Evolutionary conservation across 2,888 invertebrate species (phyloP).

Genomic region (Drosophila cognata): DNA sequence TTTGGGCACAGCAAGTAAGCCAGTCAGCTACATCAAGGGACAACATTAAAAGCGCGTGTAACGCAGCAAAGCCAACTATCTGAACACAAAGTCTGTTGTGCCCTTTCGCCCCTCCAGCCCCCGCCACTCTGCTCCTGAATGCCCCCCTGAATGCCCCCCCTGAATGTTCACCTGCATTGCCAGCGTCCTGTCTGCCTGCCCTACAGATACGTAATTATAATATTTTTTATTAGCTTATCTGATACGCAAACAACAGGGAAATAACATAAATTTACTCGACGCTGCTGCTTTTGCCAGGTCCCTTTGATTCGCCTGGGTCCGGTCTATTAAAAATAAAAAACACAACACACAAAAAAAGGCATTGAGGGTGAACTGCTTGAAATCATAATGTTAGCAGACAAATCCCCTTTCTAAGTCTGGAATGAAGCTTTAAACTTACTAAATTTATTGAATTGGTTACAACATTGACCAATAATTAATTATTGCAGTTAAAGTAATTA

Average conservation of each 20-base stretch:
- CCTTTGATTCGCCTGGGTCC: slow-evolving; percentile 60
- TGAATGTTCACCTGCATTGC: slow-evolving; percentile 38
- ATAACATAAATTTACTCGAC: slow-evolving; percentile 82
- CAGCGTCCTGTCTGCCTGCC: slow-evolving; percentile 32
- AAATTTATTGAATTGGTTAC: background rate
- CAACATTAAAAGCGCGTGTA: slow-evolving; percentile 59
- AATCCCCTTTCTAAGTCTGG: slow-evolving; percentile 29
- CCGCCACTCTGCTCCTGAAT: slow-evolving; percentile 10
- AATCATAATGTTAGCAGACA: background rate
- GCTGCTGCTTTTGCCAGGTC: slow-evolving; percentile 34
- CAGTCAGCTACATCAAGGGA: slow-evolving; percentile 52
- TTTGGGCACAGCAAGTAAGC: slow-evolving; percentile 7
- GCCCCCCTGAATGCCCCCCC: background rate
- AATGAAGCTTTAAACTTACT: background rate
- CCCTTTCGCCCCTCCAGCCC: background rate
- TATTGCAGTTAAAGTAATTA: background rate
- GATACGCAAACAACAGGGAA: slow-evolving; percentile 82
- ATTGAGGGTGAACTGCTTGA: background rate
- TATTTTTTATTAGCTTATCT: slow-evolving; percentile 85
- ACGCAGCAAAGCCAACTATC: slow-evolving; percentile 42
- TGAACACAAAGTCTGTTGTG: slow-evolving; percentile 30
- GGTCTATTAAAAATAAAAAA: slow-evolving; percentile 33
- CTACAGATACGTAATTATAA: slow-evolving; percentile 83
- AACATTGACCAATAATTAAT: background rate
- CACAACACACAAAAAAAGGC: background rate